Percentiles rank a stretch among this genome's conserved stretches.
phyloP scores from a whole-genome alignment of 2,113 vertebrate species.

The Anthoscopus minutus region DNA sequence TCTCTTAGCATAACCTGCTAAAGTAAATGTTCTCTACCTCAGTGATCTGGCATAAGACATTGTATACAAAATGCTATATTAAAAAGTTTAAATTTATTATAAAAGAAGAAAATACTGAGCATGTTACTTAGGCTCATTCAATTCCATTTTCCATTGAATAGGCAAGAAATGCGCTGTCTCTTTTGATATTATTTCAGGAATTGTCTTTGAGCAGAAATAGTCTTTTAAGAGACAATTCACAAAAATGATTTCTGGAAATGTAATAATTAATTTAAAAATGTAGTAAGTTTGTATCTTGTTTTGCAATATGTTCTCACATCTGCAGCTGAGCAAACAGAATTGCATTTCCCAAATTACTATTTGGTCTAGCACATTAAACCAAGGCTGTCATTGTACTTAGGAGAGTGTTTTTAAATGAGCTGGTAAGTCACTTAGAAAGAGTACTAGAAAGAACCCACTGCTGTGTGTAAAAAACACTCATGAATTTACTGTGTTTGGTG shows the following conservation, averaged over 20 bases:
- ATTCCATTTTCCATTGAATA: neutral
- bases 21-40: neutral
- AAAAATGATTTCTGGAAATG: neutral
- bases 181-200: neutral
- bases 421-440: neutral
- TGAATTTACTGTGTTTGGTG: neutral
- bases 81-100: neutral
- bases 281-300: neutral
- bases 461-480: neutral
- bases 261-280: constrained; percentile 23
- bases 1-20: neutral
- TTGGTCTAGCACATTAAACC: neutral
- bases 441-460: neutral
- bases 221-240: neutral
- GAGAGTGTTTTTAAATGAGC: neutral
- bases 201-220: neutral
- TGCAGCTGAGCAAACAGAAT: constrained; percentile 14
- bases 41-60: neutral
- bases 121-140: neutral
- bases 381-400: neutral
- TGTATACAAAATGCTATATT: neutral
- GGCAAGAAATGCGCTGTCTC: neutral
- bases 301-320: neutral
- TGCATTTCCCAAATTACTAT: neutral
- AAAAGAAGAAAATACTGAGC: neutral